Evolutionary conservation across 2,888 invertebrate genomes (phyloP).

Genomic region (Eupithecia vulgata): DNA sequence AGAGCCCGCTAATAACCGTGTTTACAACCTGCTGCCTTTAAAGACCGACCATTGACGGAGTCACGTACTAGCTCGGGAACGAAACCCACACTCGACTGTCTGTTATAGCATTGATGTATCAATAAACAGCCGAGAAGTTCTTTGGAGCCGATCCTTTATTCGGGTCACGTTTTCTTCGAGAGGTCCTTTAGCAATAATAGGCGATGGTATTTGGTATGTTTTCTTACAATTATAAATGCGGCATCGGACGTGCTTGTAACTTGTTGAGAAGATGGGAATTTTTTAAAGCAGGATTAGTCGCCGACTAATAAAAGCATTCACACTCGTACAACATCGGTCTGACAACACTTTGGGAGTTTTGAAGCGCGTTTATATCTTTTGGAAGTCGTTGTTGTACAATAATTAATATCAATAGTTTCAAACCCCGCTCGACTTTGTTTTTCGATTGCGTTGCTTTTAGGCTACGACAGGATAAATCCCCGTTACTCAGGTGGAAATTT

Average conservation of each 20-base stretch:
- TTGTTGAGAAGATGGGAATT: slow-evolving; percentile 48
- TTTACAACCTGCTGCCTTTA: slow-evolving; percentile 79
- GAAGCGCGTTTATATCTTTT: slow-evolving; percentile 53
- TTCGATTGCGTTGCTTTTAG: too few relatives aligned
- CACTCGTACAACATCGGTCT: slow-evolving; percentile 1
- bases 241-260: slow-evolving; percentile 60
- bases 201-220: slow-evolving; percentile 69
- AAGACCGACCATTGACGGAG: slow-evolving; percentile 69
- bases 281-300: slow-evolving; percentile 42
- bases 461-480: background rate
- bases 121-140: slow-evolving; percentile 65
- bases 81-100: slow-evolving; percentile 47
- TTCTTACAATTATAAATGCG: slow-evolving; percentile 67
- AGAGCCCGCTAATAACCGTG: slow-evolving; percentile 72
- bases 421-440: background rate
- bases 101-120: slow-evolving; percentile 66
- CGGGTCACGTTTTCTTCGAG: slow-evolving; percentile 78
- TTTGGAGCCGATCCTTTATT: slow-evolving; percentile 65
- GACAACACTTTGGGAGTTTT: slow-evolving; percentile 6
- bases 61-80: slow-evolving; percentile 73
- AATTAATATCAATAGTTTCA: background rate
- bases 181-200: slow-evolving; percentile 68
- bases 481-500: background rate
- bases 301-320: background rate
- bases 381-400: slow-evolving; percentile 12